Evolutionary conservation across 2,797 vertebrate species (phyloP), one percentile per base, ranked within the genome.

Genomic region (Gastrophryne carolinensis): DNA sequence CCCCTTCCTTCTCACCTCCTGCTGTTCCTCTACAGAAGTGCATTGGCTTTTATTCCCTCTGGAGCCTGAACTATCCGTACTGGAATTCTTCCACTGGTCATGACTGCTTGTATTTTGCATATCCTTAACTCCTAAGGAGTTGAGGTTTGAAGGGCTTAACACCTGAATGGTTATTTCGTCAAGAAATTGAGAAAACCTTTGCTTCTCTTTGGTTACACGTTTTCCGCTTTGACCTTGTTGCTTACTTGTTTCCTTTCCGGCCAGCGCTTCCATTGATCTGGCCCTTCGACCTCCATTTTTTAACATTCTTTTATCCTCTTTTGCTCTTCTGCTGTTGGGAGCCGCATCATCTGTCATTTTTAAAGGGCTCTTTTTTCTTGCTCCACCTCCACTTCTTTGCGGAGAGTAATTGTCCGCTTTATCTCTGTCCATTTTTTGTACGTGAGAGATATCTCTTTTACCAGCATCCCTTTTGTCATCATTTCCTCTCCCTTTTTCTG

Each of bases 141-240:
- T 90, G 50, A 94, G 90, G 34, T 86, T 90, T 81, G 89, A 90
- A 0, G 94, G 92, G 78, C 93, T 95, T 57, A 95, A 84, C 12
- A 95, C 92, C 80, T 93, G 94, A 12, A 85, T 82, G 4, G 93
- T 95, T 79, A 95, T 94, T 82, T 94, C 94, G 56, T 94, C 92
- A 12, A 95, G 87, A 76, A 95, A 94, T 1, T 88, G 86, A 1
- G 94, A 94, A 78, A 95, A 94, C 61, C 88, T 89, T 24, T 83
- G 85, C 84, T 94, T 95, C 75, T 93, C 90, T 68, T 90, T 89
- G 53, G 86, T 64, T 1, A 57, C 21, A 2, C n/a, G 76, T 23
- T 5, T 70, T n/a, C 50, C 35, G 3, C 32, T 64, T 0, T 35
- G 15, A 13, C 27, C 41, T 29, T 91, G 75, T 64, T 85, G 83